Evolutionary conservation across 2,888 invertebrate genomes (phyloP), one percentile per base, ranked within the genome.

Genomic region (Periphyllus acericola): DNA sequence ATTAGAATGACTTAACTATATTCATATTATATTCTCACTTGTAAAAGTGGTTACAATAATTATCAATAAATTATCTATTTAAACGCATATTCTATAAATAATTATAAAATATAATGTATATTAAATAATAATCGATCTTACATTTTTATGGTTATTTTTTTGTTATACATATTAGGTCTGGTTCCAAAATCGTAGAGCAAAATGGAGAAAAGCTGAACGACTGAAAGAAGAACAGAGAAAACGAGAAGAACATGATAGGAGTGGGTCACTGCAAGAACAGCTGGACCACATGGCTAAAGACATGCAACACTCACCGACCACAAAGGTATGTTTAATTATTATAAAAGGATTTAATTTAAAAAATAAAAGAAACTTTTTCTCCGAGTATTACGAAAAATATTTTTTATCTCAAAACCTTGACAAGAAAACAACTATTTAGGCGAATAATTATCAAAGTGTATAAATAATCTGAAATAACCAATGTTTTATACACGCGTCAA

Each of bases 121-220:
- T n/a, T n/a, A n/a, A n/a, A n/a, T n/a, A n/a, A n/a, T n/a, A n/a
- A n/a, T 40, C 9, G 40, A 40, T 40, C 40, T 8, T 40, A 40
- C n/a, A n/a, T 6, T 40, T 40, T 40, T 9, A 40, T 40, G 40
- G 9, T 9, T 8, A 40, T 40, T 40, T 40, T 40, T 40, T 40
- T 14, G 11, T 75, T 75, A 60, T 74, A 2, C 29, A 52, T 3
- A 88, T 89, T 92, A 97, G 97, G 97, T 97, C 60, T 97, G 97
- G 97, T 97, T 97, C 91, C 97, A 97, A 93, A 97, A 97, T 91
- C 94, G 97, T 75, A 93, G 97, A 89, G 97, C 97, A 72, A 97
- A 97, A 92, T 97, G 97, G 97, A 93, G 97, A 89, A 97, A 97
- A 92, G 97, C 96, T 78, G 97, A 97, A 92, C 93, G 97, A 60